Evolutionary conservation across 2,888 invertebrate genomes (phyloP), one percentile per base, ranked within the genome.

Genomic region (Lampropteryx suffumata): DNA sequence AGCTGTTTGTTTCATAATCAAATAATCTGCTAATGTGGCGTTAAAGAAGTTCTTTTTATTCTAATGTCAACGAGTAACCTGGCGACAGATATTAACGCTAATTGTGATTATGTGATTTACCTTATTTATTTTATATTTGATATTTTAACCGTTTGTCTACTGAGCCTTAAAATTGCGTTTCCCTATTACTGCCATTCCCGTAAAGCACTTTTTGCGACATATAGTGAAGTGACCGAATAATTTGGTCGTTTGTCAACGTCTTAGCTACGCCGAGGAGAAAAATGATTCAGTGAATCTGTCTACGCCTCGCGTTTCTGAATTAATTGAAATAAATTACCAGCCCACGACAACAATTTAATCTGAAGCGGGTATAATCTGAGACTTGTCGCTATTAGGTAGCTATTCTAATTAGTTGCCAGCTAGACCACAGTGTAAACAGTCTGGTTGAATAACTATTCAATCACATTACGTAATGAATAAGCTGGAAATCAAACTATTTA

Each of bases 271-370:
- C 67, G 68, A 68, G 71, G 77, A 84, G 85, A 86, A 85, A 86
- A 87, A 87, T 85, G 84, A 87, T 85, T 83, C 84, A 83, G 72
- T 81, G 81, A 83, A 83, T 84, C 86, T 82, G 84, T 82, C 82
- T 69, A 64, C 71, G 76, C 73, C 76, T 77, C 80, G 74, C 79
- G 79, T 81, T 78, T 73, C 76, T 76, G 79, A 82, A 84, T 84
- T 86, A 86, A 86, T 87, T 86, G 86, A 84, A 82, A 86, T 83
- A 82, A 85, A 87, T 87, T 83, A 82, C 79, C 68, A 62, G 67
- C 71, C 60, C 66, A 64, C 75, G 74, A 76, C 80, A 79, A 81
- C 79, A 73, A 73, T 78, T 76, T 77, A 74, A 80, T 80, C 75
- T 76, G 57, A 57, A 67, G 58, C 59, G 60, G 58, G 61, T 70